Percentiles rank a stretch among this genome's conserved stretches.
Evolutionary conservation across 2,888 invertebrate species (phyloP).

Genomic region (Nomada goodeniana): DNA sequence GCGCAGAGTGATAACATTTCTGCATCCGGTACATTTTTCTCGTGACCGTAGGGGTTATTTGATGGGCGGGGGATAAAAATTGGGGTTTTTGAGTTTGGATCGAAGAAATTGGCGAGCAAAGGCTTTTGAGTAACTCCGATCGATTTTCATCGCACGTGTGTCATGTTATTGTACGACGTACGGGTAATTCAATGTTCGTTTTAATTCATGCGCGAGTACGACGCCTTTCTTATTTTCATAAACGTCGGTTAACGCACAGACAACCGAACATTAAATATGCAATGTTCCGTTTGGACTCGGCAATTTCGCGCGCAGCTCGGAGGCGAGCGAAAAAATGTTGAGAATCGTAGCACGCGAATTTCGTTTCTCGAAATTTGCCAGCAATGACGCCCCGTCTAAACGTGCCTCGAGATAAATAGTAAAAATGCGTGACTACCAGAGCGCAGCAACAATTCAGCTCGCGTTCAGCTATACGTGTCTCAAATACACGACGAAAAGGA

Average conservation of each 20-base stretch:
- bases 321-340: neutral
- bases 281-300: neutral
- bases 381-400: neutral
- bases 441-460: neutral
- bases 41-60: neutral
- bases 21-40: constrained; percentile 52
- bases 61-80: neutral
- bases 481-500: neutral
- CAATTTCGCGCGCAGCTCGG: neutral
- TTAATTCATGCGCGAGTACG: too few relatives aligned
- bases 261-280: neutral
- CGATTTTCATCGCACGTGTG: neutral
- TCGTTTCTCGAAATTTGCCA: constrained; percentile 5
- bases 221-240: too few relatives aligned
- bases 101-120: neutral
- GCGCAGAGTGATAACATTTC: constrained; percentile 40
- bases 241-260: too few relatives aligned
- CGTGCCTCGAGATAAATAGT: constrained; percentile 2
- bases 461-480: neutral
- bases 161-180: too few relatives aligned
- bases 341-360: neutral
- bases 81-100: neutral
- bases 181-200: too few relatives aligned
- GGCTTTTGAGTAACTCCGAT: neutral
- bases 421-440: neutral